Percentiles rank a stretch among this genome's conserved stretches.
Evolutionary conservation across 2,113 vertebrate genomes (phyloP).

Genomic region (Zosterops japonicus): DNA sequence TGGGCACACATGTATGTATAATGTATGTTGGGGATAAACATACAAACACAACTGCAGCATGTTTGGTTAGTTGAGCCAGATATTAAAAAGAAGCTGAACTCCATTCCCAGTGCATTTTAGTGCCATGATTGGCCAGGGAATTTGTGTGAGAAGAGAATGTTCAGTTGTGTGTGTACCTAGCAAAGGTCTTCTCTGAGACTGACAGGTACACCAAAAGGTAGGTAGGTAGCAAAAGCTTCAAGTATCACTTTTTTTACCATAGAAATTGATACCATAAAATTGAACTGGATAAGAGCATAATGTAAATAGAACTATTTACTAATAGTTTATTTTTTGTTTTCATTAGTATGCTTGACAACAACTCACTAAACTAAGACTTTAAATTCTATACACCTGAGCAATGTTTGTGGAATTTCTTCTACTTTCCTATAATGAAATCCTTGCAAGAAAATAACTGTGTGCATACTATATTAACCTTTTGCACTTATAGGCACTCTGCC

Average conservation of each 20-base stretch:
- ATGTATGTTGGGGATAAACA: neutral
- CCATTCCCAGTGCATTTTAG: neutral
- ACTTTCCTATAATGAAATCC: conserved; percentile 45
- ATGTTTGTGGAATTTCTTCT: conserved; percentile 44
- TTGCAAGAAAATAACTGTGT: neutral
- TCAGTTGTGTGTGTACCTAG: neutral
- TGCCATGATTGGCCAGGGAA: neutral
- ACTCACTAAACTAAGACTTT: conserved; percentile 55
- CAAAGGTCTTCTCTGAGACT: neutral
- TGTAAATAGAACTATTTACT: neutral
- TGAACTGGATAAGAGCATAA: neutral
- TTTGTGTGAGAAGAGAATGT: neutral
- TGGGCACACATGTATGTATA: too few species aligned
- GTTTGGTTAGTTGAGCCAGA: neutral
- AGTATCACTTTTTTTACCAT: neutral
- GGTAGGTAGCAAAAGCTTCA: neutral
- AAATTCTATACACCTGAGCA: conserved; percentile 35
- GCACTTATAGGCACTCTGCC: neutral
- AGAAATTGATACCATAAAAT: neutral
- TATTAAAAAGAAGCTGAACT: neutral
- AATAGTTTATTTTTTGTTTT: neutral
- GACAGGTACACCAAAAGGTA: neutral
- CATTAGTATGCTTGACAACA: neutral
- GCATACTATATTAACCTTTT: neutral
- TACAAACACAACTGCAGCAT: neutral